Evolutionary conservation across 1,140 invertebrate genomes (phyloP), one percentile per base, ranked within the genome.

Genomic region (Chlorops oryzae): DNA sequence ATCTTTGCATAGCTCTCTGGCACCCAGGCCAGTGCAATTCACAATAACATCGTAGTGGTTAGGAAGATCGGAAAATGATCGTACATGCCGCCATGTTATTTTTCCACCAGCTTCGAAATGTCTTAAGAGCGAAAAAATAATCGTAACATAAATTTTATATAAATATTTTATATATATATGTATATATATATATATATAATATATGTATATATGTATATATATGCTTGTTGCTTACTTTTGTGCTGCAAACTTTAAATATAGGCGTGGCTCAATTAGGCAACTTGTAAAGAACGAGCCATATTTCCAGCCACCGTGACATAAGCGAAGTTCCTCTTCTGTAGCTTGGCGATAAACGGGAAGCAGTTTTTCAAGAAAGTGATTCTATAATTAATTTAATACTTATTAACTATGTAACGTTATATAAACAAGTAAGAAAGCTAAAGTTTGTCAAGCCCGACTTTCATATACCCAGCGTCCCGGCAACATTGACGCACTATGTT

Each of bases 1-100:
- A 70, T 97, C 94, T 24, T 81, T 75, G 55, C 86, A 87, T 18
- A 98, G 74, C 56, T 80, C 70, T 63, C 82, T 82, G 10, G 92
- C 83, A 5, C 87, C 88, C 27, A 96, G 73, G 3, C 93, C 94
- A 0, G 85, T 81, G 63, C 93, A 96, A 68, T 97, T 98, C 2
- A 97, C 81, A 23, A 95, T 76, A 3, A 92, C 72, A 71, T 96
- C 85, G 65, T 80, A 92, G 38, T 83, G 61, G 13, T 73, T 54
- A 2, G 64, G 66, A 28, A 89, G 61, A 38, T 86, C 80, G 5
- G 73, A 61, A 25, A 90, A 79, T 40, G 74, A 81, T 7, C 78
- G 61, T 1, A 92, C 59, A 61, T 77, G 78, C 46, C 72, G 68
- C n/a, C 74, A 58, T 3, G 77, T 39, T 2, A 90, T 68, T 57